These are phyloP conservation scores for Melanostoma scalare DNA, from an alignment of 2,888 invertebrate species.

Conservation along the genomic window DNA sequence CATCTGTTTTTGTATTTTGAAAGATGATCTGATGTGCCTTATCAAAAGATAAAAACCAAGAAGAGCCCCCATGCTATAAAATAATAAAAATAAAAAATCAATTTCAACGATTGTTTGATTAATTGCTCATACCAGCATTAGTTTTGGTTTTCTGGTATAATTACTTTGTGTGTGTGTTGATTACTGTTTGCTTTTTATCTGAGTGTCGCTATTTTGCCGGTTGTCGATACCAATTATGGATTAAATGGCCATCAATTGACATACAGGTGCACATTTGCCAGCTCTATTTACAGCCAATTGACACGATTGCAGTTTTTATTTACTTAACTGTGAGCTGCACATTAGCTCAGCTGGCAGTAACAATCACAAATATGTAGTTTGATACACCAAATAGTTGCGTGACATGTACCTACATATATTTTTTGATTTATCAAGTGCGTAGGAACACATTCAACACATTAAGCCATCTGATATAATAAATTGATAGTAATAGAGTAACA, in stretches of 20 bases:
- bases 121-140: too few relatives aligned
- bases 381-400: neutral
- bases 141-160: too few relatives aligned
- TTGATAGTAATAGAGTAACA: neutral
- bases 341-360: neutral
- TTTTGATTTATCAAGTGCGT: neutral
- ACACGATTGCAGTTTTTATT: neutral
- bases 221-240: conserved; percentile 10
- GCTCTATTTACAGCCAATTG: conserved; percentile 12
- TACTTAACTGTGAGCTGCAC: neutral
- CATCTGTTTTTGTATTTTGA: too few relatives aligned
- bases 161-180: too few relatives aligned
- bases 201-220: neutral
- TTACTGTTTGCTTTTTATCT: too few relatives aligned
- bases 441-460: neutral
- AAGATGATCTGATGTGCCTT: too few relatives aligned
- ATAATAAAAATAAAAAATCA: too few relatives aligned
- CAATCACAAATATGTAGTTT: neutral
- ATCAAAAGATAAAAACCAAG: too few relatives aligned
- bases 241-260: conserved; percentile 12
- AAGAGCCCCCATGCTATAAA: too few relatives aligned
- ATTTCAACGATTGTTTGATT: too few relatives aligned
- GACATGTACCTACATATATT: neutral
- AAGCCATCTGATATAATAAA: conserved; percentile 3
- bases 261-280: conserved; percentile 1